Base-by-base conservation (phyloP, 2,888 invertebrate genomes). In the Emesis russula region DNA sequence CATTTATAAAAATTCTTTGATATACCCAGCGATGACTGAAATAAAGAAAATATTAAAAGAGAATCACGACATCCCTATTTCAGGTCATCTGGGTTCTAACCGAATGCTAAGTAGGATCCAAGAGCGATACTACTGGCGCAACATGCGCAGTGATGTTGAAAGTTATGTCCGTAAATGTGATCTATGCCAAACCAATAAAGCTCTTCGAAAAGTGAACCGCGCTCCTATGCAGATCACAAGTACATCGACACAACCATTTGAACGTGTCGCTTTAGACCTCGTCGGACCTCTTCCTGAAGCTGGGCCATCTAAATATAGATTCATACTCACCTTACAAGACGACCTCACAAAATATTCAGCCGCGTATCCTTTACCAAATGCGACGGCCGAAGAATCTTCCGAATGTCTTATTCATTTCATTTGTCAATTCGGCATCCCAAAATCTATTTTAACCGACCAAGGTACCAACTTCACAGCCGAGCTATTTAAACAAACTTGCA, bases 181-280 rank as follows among this genome's bases (percentile, higher is more conserved):
- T 4, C 11, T 53, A 11, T 58, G 58, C n/a, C 58, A 58, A 58
- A 58, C 58, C 6, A 36, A 36, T 6, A 36, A 36, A 36, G 36
- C 36, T 36, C 36, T 36, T 5, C 36, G 36, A 36, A n/a, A n/a
- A 66, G 66, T 78, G 1, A 36, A 77, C 25, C 58, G 77, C 6
- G 63, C 77, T 11, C 63, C 77, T 13, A 77, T 63, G 77, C 38
- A 63, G 7, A 77, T 77, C 3, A 77, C 77, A 3, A 63, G 63
- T 18, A 77, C 77, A 1, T 77, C 77, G 25, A 63, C 77, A n/a
- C 15, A 38, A 18, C 77, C 63, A 9, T 77, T 63, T 25, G 63
- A 77, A 63, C 58, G 77, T 11, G 18, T 77, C 15, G 33, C 66
- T n/a, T 7, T 36, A 36, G 36, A 36, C 6, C 36, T 36, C 6